phyloP scores from a whole-genome alignment of 2,113 vertebrate genomes.

The Albula glossodonta region DNA sequence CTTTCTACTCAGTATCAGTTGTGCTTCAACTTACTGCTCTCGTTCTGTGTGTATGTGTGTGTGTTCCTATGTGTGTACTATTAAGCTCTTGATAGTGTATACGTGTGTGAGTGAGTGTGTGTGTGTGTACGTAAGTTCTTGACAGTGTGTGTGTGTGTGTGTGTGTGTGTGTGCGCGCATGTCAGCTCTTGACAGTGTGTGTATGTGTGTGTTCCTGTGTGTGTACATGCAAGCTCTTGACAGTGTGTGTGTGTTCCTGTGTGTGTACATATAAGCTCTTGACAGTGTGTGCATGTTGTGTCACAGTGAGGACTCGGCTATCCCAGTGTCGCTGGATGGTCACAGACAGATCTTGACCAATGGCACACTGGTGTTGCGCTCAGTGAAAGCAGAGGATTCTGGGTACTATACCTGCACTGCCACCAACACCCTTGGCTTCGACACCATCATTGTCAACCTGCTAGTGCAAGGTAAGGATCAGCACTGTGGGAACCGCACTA shows the following conservation, averaged over 20 bases:
- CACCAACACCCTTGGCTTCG: conserved; percentile 95
- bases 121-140: not conserved
- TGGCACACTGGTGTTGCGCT: conserved; percentile 88
- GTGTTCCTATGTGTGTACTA: not conserved
- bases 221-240: not conserved
- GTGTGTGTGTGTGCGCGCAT: not conserved
- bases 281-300: not conserved
- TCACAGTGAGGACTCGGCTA: conserved; percentile 88
- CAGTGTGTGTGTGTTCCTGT: conserved; percentile 14
- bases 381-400: conserved; percentile 92
- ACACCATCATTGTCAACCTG: conserved; percentile 96
- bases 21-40: not conserved
- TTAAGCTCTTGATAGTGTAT: not conserved
- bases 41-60: not conserved
- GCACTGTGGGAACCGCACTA: not conserved
- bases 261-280: not conserved
- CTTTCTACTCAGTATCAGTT: not conserved
- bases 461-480: conserved; percentile 86
- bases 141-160: not conserved
- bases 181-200: not conserved
- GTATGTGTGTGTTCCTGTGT: not conserved
- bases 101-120: not conserved
- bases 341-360: conserved; percentile 90
- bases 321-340: conserved; percentile 84
- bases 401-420: conserved; percentile 98